Percentiles rank a stretch among this genome's conserved stretches.
These are phyloP conservation scores for Prolemur simus DNA, from an alignment of 2,113 vertebrate species.

Conservation along the genomic window DNA sequence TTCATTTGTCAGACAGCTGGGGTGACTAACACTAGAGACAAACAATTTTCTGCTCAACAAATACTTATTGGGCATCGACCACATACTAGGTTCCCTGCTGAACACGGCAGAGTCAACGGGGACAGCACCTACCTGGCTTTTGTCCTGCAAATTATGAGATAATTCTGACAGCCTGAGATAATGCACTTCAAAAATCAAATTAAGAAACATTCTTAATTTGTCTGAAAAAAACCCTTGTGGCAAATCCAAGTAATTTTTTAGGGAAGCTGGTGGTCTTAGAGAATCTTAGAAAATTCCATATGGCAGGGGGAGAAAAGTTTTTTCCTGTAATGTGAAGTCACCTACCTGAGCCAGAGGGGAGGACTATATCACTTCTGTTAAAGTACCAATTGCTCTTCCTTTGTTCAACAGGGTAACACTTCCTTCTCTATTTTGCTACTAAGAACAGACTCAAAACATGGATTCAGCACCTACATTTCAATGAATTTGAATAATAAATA, in stretches of 20 bases:
- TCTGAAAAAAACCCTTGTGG: neutral
- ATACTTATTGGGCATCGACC: neutral
- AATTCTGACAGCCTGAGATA: neutral
- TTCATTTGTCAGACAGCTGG: neutral
- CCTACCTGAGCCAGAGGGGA: too few relatives aligned
- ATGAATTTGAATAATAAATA: neutral
- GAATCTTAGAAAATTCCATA: neutral
- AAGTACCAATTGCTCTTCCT: rapidly evolving
- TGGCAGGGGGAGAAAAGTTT: neutral
- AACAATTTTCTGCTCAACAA: neutral
- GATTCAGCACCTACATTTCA: neutral
- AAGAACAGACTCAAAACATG: neutral
- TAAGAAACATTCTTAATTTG: neutral
- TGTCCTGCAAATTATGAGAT: neutral
- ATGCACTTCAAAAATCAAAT: neutral
- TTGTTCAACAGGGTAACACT: rapidly evolving
- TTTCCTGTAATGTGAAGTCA: neutral
- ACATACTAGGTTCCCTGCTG: rapidly evolving
- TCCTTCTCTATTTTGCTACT: neutral
- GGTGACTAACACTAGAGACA: neutral
- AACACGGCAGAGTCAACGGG: rapidly evolving
- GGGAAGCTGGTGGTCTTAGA: neutral
- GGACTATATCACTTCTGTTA: rapidly evolving
- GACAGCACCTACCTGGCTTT: neutral
- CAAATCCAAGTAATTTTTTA: neutral